Conservation (phyloP, 2,113 vertebrate genomes). For the Brevimyrus niger region DNA sequence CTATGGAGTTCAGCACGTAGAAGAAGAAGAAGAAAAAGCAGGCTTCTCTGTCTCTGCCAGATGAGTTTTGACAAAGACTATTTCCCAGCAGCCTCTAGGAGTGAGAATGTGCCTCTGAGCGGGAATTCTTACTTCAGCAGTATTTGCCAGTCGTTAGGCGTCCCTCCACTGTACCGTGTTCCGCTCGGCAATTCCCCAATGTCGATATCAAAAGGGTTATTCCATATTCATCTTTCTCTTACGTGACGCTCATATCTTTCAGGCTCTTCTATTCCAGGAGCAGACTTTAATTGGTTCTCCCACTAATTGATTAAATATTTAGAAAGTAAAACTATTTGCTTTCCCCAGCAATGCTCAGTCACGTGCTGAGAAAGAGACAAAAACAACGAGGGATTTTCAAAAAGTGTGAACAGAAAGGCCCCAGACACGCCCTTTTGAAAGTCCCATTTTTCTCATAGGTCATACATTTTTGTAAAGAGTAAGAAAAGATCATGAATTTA, state of each 20-base stretch:
- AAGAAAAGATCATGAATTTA: not conserved
- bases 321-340: constrained; percentile 2
- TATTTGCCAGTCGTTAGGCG: constrained; percentile 55
- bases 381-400: not conserved
- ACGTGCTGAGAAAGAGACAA: not conserved
- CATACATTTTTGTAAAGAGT: not conserved
- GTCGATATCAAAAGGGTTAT: constrained; percentile 48
- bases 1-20: not conserved
- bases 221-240: constrained; percentile 38
- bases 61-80: constrained; percentile 34
- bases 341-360: not conserved
- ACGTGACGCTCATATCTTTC: constrained; percentile 38
- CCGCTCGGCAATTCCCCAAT: constrained; percentile 39
- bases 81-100: constrained; percentile 41
- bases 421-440: not conserved
- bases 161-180: constrained; percentile 50
- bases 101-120: constrained; percentile 34
- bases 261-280: constrained; percentile 34
- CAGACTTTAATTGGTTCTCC: constrained; percentile 47
- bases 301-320: constrained; percentile 18
- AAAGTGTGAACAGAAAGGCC: too few species aligned
- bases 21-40: not conserved
- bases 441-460: not conserved
- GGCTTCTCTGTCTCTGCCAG: not conserved
- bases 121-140: constrained; percentile 34